These are phyloP conservation scores for Matsumurasca onukii DNA, from an alignment of 1,140 invertebrate species.

Conservation along the genomic window DNA sequence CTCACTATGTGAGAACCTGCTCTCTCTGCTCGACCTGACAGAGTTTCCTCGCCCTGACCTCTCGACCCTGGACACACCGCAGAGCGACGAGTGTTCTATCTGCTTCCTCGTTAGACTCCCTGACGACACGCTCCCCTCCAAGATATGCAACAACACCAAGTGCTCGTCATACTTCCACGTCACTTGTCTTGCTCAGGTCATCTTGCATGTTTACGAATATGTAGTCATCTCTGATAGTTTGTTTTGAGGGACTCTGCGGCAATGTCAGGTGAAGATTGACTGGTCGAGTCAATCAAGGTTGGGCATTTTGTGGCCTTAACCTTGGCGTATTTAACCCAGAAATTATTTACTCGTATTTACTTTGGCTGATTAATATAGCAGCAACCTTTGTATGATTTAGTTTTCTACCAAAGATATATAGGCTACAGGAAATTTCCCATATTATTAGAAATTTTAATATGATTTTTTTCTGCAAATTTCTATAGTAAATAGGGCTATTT, in stretches of 20 bases:
- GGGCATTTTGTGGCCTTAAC: background rate
- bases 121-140: conserved; percentile 42
- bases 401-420: too few relatives aligned
- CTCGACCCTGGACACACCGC: conserved; percentile 32
- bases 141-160: conserved; percentile 48
- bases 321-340: background rate
- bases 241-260: background rate
- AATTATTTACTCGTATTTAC: background rate
- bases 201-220: conserved; percentile 15
- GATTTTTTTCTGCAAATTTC: too few relatives aligned
- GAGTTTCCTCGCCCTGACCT: conserved; percentile 15
- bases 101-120: conserved; percentile 48
- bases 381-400: too few relatives aligned
- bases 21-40: conserved; percentile 7
- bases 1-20: background rate
- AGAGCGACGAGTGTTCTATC: conserved; percentile 50
- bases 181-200: conserved; percentile 47
- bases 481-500: too few relatives aligned
- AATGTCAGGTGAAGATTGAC: too few relatives aligned
- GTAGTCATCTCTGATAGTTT: background rate
- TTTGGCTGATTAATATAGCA: too few relatives aligned
- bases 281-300: background rate
- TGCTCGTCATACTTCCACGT: conserved; percentile 49
- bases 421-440: too few relatives aligned
- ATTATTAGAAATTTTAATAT: too few relatives aligned